A percentile compares a stretch with the other conserved stretches of the same genome.
phyloP scores from a whole-genome alignment of 2,113 vertebrate species.

The Mystacornis crossleyi region DNA sequence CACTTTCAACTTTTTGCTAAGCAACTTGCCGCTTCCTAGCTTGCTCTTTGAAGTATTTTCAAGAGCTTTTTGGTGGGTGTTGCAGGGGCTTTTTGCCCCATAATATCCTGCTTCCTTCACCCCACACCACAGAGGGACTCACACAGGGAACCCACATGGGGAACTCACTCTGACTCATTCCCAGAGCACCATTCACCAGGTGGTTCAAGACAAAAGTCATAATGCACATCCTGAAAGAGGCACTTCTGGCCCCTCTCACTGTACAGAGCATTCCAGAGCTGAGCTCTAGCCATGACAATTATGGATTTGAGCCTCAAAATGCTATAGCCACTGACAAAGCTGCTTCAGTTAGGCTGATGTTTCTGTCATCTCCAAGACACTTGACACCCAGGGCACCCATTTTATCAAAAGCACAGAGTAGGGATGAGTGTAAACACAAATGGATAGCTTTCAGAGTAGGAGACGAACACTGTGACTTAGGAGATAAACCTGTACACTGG shows the following conservation, averaged over 20 bases:
- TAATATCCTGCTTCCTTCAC: not conserved
- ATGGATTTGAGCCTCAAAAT: not conserved
- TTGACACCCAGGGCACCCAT: rapidly evolving
- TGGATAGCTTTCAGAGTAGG: not conserved
- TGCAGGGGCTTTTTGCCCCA: not conserved
- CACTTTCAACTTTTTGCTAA: not conserved
- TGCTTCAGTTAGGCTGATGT: not conserved
- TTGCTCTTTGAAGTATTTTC: not conserved
- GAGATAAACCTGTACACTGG: not conserved
- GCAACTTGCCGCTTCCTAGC: not conserved
- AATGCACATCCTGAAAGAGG: not conserved
- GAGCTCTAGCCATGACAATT: not conserved
- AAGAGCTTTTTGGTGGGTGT: not conserved
- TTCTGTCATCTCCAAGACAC: not conserved
- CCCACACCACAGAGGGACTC: not conserved
- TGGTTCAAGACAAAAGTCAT: not conserved
- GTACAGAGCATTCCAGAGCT: not conserved
- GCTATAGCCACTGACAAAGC: not conserved
- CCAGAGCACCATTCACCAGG: not conserved
- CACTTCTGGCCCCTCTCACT: not conserved
- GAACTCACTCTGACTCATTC: not conserved
- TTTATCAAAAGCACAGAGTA: not conserved
- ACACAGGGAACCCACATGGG: not conserved
- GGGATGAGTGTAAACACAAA: not conserved
- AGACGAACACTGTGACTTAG: not conserved